A percentile compares a stretch with the other conserved stretches of the same genome.
Evolutionary conservation across 2,113 vertebrate genomes (phyloP).

Genomic region (Hypocryptadius cinnamomeus): DNA sequence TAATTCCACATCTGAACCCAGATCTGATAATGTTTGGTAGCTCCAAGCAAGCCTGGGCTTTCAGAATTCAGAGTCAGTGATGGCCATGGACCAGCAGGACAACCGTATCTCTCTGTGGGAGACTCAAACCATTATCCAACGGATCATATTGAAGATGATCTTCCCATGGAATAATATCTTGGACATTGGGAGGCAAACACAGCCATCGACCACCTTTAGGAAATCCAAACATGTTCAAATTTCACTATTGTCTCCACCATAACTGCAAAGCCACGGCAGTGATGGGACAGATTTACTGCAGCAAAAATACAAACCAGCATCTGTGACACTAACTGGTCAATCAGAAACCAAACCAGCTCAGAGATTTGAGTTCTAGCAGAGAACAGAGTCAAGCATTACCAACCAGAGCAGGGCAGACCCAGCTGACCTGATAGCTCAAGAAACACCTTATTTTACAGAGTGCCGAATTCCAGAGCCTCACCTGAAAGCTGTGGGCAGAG

Average conservation of each 20-base stretch:
- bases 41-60: neutral
- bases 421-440: neutral
- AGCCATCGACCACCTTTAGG: neutral
- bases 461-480: neutral
- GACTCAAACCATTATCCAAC: neutral
- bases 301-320: neutral
- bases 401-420: neutral
- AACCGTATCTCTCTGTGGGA: neutral
- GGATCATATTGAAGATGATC: neutral
- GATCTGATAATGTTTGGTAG: neutral
- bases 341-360: neutral
- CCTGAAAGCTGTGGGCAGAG: neutral
- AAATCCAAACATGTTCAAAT: neutral
- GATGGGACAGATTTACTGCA: neutral
- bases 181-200: neutral
- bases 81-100: neutral
- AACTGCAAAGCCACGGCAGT: neutral
- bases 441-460: neutral
- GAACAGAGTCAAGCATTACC: neutral
- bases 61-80: neutral
- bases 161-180: neutral
- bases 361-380: neutral
- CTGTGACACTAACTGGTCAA: neutral
- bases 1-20: neutral
- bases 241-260: accelerated